phyloP scores from a whole-genome alignment of 2,797 vertebrate species.

The Pangasius krempfi region DNA sequence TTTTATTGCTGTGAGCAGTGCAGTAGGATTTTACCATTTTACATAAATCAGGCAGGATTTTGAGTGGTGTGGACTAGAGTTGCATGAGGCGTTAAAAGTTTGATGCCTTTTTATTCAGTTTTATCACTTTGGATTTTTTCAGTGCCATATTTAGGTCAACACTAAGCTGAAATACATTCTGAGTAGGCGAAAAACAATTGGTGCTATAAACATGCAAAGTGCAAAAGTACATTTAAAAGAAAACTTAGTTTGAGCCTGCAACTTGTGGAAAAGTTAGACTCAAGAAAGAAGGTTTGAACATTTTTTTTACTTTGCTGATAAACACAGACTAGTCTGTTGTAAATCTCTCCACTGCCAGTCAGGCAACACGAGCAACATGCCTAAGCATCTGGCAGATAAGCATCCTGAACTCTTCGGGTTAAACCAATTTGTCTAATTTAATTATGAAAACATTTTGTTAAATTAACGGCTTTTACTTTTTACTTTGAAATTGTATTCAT shows the following conservation, averaged over 20 bases:
- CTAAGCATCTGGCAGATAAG: too few species aligned
- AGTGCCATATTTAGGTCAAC: background rate
- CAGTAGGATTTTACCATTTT: background rate
- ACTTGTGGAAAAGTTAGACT: background rate
- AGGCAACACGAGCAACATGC: background rate
- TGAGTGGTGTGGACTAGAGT: background rate
- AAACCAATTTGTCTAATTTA: background rate
- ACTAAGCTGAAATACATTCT: background rate
- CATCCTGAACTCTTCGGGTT: background rate
- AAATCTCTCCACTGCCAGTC: background rate
- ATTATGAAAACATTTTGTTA: background rate
- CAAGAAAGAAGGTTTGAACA: background rate
- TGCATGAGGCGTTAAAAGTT: background rate
- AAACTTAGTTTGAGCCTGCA: background rate
- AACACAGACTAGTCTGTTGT: background rate
- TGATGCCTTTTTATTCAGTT: background rate
- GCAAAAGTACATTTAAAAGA: background rate
- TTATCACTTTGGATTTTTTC: background rate
- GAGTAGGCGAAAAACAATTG: background rate
- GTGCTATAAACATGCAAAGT: background rate
- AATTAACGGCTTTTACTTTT: background rate
- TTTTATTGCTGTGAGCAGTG: background rate
- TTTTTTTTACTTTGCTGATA: background rate
- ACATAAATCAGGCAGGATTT: conserved; percentile 8
- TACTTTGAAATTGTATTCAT: background rate